phyloP scores from a whole-genome alignment of 1,140 invertebrate genomes.

The Calycopis cecrops region DNA sequence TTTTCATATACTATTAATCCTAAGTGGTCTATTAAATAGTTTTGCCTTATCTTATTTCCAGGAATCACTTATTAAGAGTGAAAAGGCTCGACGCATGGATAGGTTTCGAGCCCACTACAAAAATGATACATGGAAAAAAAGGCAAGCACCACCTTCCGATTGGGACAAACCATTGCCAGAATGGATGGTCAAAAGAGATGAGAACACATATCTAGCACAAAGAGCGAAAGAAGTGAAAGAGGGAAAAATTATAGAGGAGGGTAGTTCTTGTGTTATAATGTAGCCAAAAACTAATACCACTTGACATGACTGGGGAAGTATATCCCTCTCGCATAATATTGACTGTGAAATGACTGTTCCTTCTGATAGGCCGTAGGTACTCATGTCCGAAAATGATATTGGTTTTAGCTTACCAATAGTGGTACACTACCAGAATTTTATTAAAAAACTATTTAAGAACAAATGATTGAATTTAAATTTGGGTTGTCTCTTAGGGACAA shows the following conservation, averaged over 20 bases:
- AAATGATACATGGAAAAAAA: slow-evolving; percentile 87
- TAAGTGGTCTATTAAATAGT: no score
- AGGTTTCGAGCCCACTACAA: slow-evolving; percentile 80
- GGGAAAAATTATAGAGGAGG: slow-evolving; percentile 48
- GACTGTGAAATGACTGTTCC: no score
- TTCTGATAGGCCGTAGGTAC: no score
- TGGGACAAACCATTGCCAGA: slow-evolving; percentile 88
- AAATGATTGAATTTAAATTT: no score
- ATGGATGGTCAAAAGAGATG: slow-evolving; percentile 80
- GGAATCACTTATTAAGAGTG: slow-evolving; percentile 82
- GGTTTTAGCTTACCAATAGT: no score
- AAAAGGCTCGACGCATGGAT: slow-evolving; percentile 77
- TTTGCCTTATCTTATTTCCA: slow-evolving; percentile 43
- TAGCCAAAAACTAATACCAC: slow-evolving; percentile 25
- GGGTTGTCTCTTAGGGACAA: no score
- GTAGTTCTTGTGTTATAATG: slow-evolving; percentile 58
- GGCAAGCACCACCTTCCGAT: slow-evolving; percentile 83
- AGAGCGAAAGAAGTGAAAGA: slow-evolving; percentile 79
- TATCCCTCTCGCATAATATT: no score
- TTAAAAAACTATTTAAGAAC: no score
- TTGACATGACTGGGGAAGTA: no score
- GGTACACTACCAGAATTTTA: no score
- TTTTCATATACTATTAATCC: no score
- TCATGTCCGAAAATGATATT: no score
- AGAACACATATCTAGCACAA: slow-evolving; percentile 79